Conservation (phyloP, 1,140 invertebrate species). For the Listronotus oregonensis region DNA sequence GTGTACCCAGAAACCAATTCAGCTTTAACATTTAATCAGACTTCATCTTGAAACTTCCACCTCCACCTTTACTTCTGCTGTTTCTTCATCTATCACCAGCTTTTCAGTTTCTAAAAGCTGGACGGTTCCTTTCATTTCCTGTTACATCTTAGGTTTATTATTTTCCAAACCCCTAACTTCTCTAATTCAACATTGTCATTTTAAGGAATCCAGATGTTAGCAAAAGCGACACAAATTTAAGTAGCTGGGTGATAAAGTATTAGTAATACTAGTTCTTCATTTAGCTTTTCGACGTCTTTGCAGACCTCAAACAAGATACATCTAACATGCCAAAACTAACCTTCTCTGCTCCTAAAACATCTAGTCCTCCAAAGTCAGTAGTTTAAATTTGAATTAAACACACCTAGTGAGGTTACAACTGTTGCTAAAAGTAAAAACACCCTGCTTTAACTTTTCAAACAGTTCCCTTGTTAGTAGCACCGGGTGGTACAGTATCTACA, state of each 20-base stretch:
- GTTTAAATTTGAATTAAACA: slow-evolving; percentile 38
- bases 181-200: slow-evolving; percentile 13
- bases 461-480: not conserved
- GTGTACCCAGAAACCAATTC: slow-evolving; percentile 24
- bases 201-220: slow-evolving; percentile 4
- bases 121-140: not conserved
- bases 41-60: slow-evolving; percentile 13
- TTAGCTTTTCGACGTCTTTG: not conserved
- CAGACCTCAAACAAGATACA: not conserved
- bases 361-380: slow-evolving; percentile 16
- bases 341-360: slow-evolving; percentile 1
- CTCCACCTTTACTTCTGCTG: slow-evolving; percentile 15
- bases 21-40: not conserved
- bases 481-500: not conserved
- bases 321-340: not conserved
- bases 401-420: slow-evolving; percentile 7
- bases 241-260: not conserved
- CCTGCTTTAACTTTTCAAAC: not conserved
- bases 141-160: not conserved
- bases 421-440: not conserved
- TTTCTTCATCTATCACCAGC: slow-evolving; percentile 5
- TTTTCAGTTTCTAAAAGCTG: not conserved
- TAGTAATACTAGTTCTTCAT: not conserved
- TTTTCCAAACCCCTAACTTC: not conserved
- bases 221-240: not conserved